Conservation (phyloP, 2,113 vertebrate genomes). For the Probosciger aterrimus region DNA sequence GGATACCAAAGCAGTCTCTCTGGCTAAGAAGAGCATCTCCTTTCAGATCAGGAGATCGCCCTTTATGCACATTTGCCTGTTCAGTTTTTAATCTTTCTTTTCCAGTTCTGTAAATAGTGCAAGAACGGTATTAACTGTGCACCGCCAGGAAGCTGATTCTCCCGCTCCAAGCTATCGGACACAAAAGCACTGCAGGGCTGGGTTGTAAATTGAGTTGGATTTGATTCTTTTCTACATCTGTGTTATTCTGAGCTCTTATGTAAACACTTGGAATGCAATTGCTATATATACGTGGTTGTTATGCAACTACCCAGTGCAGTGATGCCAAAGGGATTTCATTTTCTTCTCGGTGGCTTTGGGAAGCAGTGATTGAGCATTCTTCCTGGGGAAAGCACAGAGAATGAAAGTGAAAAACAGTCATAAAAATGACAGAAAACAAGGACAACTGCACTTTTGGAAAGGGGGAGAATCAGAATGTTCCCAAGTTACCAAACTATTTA, state of each 20-base stretch:
- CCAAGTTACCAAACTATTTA: neutral
- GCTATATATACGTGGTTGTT: constrained; percentile 23
- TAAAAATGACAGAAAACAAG: neutral
- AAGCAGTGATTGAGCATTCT: constrained; percentile 22
- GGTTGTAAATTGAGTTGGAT: neutral
- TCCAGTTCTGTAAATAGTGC: constrained; percentile 14
- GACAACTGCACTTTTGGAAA: neutral
- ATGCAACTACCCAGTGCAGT: constrained; percentile 16
- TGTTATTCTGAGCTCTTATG: constrained; percentile 50
- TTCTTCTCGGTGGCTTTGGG: neutral
- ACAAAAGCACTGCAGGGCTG: neutral
- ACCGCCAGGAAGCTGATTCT: neutral
- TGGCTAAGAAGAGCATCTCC: neutral
- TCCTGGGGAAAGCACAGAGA: neutral
- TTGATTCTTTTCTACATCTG: neutral
- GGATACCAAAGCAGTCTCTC: neutral
- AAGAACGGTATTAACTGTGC: neutral
- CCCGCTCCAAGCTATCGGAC: neutral
- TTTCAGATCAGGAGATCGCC: neutral
- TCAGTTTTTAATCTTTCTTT: neutral
- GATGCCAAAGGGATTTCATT: constrained; percentile 48
- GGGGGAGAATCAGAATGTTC: rapidly evolving
- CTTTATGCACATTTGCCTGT: neutral
- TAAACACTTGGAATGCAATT: constrained; percentile 52
- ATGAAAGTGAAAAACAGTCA: neutral